Evolutionary conservation across 1,140 invertebrate genomes (phyloP).

Genomic region (Aphis gossypii): DNA sequence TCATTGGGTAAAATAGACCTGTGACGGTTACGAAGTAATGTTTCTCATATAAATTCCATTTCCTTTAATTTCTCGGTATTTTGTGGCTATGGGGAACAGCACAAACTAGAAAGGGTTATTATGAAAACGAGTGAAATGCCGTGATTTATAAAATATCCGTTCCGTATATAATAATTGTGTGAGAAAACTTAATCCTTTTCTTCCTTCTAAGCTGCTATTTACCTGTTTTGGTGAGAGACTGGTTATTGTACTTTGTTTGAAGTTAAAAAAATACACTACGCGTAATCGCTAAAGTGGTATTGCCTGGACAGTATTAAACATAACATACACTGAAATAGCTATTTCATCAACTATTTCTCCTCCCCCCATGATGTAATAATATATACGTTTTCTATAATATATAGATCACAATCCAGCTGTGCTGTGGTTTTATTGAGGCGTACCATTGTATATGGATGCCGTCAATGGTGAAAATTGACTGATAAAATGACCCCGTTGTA

Average conservation of each 20-base stretch:
- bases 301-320: neutral
- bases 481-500: neutral
- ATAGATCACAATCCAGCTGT: neutral
- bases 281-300: neutral
- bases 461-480: neutral
- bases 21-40: constrained; percentile 43
- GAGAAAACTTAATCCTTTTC: constrained; percentile 41
- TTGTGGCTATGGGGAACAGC: neutral
- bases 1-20: constrained; percentile 38
- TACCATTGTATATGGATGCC: neutral
- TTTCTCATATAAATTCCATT: constrained; percentile 53
- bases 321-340: neutral
- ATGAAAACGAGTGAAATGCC: constrained; percentile 30
- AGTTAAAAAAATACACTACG: neutral
- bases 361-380: neutral
- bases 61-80: constrained; percentile 50
- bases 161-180: constrained; percentile 20
- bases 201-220: neutral
- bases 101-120: neutral
- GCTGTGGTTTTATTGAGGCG: neutral
- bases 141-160: constrained; percentile 49
- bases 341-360: neutral
- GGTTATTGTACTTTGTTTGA: constrained; percentile 9
- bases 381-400: neutral
- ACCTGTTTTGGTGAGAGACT: neutral